Conservation (phyloP, 1,140 invertebrate genomes). For the Drosophila nebulosa region DNA sequence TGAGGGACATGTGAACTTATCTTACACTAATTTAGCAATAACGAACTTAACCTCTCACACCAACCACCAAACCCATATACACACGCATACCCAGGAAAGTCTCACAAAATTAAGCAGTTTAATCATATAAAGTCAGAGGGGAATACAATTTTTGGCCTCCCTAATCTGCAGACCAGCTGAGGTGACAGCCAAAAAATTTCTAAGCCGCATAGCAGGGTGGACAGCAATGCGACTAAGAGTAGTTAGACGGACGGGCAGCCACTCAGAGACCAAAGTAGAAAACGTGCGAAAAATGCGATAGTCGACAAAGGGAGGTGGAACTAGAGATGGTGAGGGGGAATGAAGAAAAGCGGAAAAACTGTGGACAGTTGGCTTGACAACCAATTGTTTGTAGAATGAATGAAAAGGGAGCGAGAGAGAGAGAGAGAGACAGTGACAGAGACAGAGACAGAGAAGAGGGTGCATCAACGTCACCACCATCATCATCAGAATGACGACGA, state of each 20-base stretch:
- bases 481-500: conserved; percentile 9
- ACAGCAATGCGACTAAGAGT: background rate
- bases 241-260: background rate
- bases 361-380: conserved; percentile 72
- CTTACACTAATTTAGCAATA: conserved; percentile 46
- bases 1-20: background rate
- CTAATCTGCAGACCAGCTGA: background rate
- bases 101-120: conserved; percentile 58
- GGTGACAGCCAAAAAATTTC: background rate
- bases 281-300: conserved; percentile 67
- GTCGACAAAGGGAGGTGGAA: background rate
- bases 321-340: background rate
- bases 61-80: background rate
- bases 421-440: too few relatives aligned
- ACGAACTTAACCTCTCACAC: conserved; percentile 11
- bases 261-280: conserved; percentile 23
- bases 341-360: conserved; percentile 55
- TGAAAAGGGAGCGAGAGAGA: too few relatives aligned
- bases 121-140: conserved; percentile 44
- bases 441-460: conserved; percentile 5
- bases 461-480: background rate
- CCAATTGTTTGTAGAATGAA: conserved; percentile 56
- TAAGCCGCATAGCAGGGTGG: background rate
- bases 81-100: background rate
- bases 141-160: conserved; percentile 10